Conservation (phyloP, 2,113 vertebrate species). For the Galeopterus variegatus region DNA sequence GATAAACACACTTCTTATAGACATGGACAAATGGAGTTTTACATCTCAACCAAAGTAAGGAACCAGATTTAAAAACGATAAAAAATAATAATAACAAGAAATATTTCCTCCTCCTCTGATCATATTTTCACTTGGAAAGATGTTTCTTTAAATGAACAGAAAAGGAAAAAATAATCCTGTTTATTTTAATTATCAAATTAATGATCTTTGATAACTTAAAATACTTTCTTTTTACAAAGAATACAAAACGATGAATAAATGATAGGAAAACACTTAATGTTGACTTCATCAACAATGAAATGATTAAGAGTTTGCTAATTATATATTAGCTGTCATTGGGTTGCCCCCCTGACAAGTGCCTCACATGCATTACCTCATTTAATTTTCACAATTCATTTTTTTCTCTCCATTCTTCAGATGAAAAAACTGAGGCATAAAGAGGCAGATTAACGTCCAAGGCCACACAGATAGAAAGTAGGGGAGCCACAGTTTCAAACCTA, state of each 20-base stretch:
- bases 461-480: neutral
- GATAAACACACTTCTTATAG: neutral
- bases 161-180: neutral
- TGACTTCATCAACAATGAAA: neutral
- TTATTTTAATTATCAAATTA: slow-evolving; percentile 5
- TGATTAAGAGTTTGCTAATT: neutral
- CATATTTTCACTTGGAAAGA: neutral
- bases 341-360: neutral
- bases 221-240: neutral
- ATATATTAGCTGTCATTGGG: neutral
- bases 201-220: neutral
- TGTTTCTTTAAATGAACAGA: neutral
- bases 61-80: neutral
- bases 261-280: neutral
- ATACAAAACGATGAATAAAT: neutral
- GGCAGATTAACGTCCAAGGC: neutral
- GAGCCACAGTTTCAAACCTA: neutral
- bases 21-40: neutral
- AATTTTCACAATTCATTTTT: neutral
- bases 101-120: neutral
- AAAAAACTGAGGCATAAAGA: neutral
- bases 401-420: neutral
- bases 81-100: neutral
- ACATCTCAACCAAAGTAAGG: neutral
- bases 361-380: neutral